Evolutionary conservation across 2,797 vertebrate genomes (phyloP).

Genomic region (Propithecus deckenii): DNA sequence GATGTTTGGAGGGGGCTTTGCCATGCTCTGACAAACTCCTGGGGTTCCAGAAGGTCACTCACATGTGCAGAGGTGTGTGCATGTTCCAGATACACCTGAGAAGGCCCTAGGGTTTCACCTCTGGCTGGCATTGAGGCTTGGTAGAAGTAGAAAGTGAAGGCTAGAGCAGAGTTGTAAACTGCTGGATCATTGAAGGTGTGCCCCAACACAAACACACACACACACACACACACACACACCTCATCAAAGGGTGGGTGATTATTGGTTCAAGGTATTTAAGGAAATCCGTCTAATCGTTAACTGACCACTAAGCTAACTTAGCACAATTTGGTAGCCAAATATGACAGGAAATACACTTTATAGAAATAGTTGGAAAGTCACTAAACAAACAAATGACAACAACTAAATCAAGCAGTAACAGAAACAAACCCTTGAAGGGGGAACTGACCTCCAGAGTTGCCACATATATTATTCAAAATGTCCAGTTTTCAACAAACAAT

Average conservation of each 20-base stretch:
- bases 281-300: neutral
- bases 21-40: neutral
- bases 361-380: constrained; percentile 34
- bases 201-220: neutral
- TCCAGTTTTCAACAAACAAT: neutral
- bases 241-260: neutral
- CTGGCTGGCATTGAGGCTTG: neutral
- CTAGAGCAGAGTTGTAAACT: neutral
- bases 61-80: neutral
- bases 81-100: neutral
- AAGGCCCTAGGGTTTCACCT: neutral
- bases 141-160: neutral
- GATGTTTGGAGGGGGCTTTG: neutral
- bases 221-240: neutral
- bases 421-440: neutral
- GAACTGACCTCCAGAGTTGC: neutral
- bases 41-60: neutral
- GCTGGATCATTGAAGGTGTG: neutral
- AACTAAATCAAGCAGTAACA: constrained; percentile 15
- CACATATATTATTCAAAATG: neutral
- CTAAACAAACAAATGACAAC: neutral
- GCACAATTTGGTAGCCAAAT: neutral
- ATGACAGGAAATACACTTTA: neutral
- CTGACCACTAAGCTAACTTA: neutral
- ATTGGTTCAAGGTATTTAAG: neutral